Evolutionary conservation across 2,113 vertebrate species (phyloP), one percentile per base, ranked within the genome.

Genomic region (Phocoena phocoena): DNA sequence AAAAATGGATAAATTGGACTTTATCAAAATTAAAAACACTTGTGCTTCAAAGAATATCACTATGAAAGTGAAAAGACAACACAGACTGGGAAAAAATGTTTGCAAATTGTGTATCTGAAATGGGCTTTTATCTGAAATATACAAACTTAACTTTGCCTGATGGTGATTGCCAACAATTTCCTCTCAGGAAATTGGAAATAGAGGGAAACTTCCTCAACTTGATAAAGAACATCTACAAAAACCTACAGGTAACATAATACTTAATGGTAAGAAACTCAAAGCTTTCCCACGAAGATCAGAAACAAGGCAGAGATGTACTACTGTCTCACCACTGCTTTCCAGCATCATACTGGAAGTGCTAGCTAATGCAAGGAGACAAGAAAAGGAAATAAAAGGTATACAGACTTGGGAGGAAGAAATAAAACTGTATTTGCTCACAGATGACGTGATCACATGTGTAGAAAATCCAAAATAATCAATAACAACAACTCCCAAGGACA

Each of bases 331-430:
- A n/a, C 50, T 14, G 50, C 76, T 25, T 14, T 13, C 50, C 76
- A 80, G 6, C 76, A 36, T 13, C 76, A 8, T 0, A 12, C 50
- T 13, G 11, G 33, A n/a, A n/a, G 76, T 7, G 47, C 33, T 5
- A 8, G 50, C 50, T 79, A 23, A 14, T 12, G 6, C 33, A 8
- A 12, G 0, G 8, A 23, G 50, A 36, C 33, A 25, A 0, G 20
- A 53, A n/a, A 14, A 55, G 31, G 47, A 79, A n/a, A n/a, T 14
- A 21, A 23, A 55, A 79, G 18, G 33, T 20, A 53, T 12, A 13
- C 74, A 53, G 47, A n/a, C 7, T 53, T 47, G 76, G 41, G 50
- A 7, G 47, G 31, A 79, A 23, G 31, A 33, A 53, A 55, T 14
- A 20, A 79, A 79, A n/a, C 31, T 7, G 18, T 13, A 18, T 50